These are phyloP conservation scores for Clangula hyemalis DNA, from an alignment of 2,797 vertebrate genomes.

Conservation along the genomic window DNA sequence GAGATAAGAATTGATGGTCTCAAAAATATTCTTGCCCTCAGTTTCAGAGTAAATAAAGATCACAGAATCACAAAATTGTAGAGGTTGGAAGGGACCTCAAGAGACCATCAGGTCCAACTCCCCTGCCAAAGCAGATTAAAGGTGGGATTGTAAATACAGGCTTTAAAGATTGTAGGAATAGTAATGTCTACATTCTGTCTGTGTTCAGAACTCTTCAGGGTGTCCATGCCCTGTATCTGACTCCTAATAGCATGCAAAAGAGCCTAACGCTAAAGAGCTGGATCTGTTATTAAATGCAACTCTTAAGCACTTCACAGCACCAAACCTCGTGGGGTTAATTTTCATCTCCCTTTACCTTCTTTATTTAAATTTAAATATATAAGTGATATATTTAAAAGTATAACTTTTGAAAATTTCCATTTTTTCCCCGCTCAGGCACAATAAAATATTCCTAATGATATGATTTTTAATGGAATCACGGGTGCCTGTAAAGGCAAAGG, in stretches of 20 bases:
- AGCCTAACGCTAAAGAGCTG: neutral
- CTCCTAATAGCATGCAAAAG: neutral
- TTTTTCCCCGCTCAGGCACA: neutral
- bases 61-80: too few relatives aligned
- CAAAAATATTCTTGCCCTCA: neutral
- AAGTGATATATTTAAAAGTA: neutral
- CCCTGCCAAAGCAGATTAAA: too few relatives aligned
- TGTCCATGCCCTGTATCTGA: neutral
- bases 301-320: neutral
- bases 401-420: neutral
- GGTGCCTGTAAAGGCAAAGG: neutral
- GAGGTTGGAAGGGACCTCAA: too few relatives aligned
- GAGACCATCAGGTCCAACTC: too few relatives aligned
- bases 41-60: neutral
- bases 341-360: neutral
- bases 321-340: neutral
- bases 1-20: neutral
- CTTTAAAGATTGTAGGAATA: neutral
- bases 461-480: neutral
- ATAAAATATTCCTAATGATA: neutral
- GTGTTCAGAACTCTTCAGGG: neutral
- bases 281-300: neutral
- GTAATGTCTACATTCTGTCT: neutral
- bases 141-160: neutral
- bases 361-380: neutral